Percentiles rank a stretch among this genome's conserved stretches.
Conservation (phyloP, 37 sponge, comb jelly and placozoan genomes). For the Chondrilla cf. caribensis region DNA sequence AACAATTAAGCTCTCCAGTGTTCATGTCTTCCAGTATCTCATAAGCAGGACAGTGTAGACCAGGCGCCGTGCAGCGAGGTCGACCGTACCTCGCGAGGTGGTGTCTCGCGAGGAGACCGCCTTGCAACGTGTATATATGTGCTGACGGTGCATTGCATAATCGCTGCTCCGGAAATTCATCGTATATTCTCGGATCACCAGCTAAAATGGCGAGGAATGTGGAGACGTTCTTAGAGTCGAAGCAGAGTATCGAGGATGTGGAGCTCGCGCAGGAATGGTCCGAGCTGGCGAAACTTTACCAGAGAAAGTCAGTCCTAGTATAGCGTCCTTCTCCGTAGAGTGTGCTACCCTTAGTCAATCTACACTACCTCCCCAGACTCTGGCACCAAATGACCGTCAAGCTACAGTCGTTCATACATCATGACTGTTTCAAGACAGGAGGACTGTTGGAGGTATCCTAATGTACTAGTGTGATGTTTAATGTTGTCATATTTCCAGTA, state of each 20-base stretch:
- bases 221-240: slow-evolving; percentile 14
- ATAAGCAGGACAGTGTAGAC: too few species aligned
- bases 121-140: too few species aligned
- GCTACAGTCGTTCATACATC: slow-evolving; percentile 44
- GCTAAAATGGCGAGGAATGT: slow-evolving; percentile 8
- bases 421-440: slow-evolving; percentile 33
- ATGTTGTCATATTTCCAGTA: too few species aligned
- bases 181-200: too few species aligned
- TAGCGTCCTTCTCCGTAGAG: not conserved
- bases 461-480: not conserved
- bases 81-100: too few species aligned
- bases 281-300: slow-evolving; percentile 43
- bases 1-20: too few species aligned
- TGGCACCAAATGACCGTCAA: slow-evolving; percentile 75
- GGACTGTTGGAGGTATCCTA: slow-evolving; percentile 60
- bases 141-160: too few species aligned
- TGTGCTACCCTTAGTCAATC: not conserved
- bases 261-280: slow-evolving; percentile 62
- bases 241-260: slow-evolving; percentile 21
- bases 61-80: too few species aligned
- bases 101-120: too few species aligned
- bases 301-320: slow-evolving; percentile 31
- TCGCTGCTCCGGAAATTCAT: too few species aligned
- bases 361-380: slow-evolving; percentile 24
- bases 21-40: too few species aligned